Percentiles rank a stretch among this genome's conserved stretches.
phyloP scores from a whole-genome alignment of 2,113 vertebrate species.

The Scortum barcoo region DNA sequence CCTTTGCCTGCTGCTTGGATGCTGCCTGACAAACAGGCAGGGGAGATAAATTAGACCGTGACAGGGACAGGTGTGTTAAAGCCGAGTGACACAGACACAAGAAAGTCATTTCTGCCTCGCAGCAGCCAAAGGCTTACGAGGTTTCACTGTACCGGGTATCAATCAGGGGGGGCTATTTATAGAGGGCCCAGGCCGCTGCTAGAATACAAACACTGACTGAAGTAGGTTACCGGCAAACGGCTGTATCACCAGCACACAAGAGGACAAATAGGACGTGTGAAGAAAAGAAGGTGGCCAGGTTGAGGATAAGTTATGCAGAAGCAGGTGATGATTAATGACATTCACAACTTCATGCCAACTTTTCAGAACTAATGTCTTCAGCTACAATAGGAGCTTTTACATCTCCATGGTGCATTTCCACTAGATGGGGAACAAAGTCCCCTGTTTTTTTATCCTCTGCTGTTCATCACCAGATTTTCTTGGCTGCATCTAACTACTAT shows the following conservation, averaged over 20 bases:
- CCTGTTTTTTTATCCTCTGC: not conserved
- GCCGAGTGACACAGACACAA: conserved; percentile 56
- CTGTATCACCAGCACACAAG: conserved; percentile 33
- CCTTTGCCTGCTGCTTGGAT: conserved; percentile 27
- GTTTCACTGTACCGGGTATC: conserved; percentile 69
- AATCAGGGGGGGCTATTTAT: conserved; percentile 81
- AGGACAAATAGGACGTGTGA: conserved; percentile 46
- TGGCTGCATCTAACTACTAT: not conserved
- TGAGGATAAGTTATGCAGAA: conserved; percentile 38
- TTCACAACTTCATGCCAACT: conserved; percentile 33
- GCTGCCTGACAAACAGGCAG: conserved; percentile 43
- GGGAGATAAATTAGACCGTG: conserved; percentile 56
- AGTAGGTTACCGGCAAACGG: conserved; percentile 76
- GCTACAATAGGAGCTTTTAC: not conserved
- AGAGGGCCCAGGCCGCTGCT: conserved; percentile 67
- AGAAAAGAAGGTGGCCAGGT: conserved; percentile 27
- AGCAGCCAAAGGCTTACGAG: conserved; percentile 66
- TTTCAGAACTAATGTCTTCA: conserved; percentile 1
- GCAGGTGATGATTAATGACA: conserved; percentile 59
- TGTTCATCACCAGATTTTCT: not conserved
- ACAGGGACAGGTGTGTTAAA: conserved; percentile 66
- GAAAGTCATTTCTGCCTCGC: conserved; percentile 73
- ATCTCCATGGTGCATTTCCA: not conserved
- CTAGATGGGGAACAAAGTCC: not conserved
- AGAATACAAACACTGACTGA: conserved; percentile 77